Base-by-base conservation (phyloP, 2,797 vertebrate species). In the Sitta carolinensis region DNA sequence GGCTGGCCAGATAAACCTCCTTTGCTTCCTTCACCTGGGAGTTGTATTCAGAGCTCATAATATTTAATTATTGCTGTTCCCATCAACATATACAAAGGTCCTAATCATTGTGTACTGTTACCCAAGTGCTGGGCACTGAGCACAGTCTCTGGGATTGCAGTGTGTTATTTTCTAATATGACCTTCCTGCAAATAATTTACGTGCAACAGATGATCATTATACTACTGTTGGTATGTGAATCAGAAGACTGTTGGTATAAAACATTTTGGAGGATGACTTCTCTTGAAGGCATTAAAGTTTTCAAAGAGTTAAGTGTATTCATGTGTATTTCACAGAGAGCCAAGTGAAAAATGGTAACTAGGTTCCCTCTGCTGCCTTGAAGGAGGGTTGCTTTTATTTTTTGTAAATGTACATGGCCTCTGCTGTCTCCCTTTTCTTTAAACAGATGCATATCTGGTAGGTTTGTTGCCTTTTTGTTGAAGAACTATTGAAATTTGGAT, bases 281-380 rank as follows among this genome's bases (percentile, higher is more conserved):
- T 52, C 61, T 1, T 15, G 38, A 85, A 92, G 47, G 42, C 63
- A 83, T 69, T 55, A 77, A 77, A 5, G 47, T 84, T 85, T 92
- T 93, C 47, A 64, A 79, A 57, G 72, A 81, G n/a, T 40, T 89
- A 74, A 90, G 38, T 63, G 10, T 43, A 45, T 67, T 87, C 40
- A 13, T n/a, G 40, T 52, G 62, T 23, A 30, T 88, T 87, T 83
- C 61, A 55, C 29, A 81, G 50, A 20, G 23, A 92, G 22, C 48
- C 32, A 55, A 54, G 59, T 79, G 69, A 96, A 96, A 96, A 96
- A 55, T 89, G 96, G 87, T 67, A 58, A 75, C 29, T 90, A 92
- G 91, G 92, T 95, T 95, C 94, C 93, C 95, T 93, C 94, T 97
- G 89, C 93, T 97, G 93, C 90, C 90, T 79, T 51, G 81, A 75